Percentiles rank a stretch among this genome's conserved stretches.
phyloP scores from a whole-genome alignment of 2,888 invertebrate genomes.

The Tolmerus cingulatus region DNA sequence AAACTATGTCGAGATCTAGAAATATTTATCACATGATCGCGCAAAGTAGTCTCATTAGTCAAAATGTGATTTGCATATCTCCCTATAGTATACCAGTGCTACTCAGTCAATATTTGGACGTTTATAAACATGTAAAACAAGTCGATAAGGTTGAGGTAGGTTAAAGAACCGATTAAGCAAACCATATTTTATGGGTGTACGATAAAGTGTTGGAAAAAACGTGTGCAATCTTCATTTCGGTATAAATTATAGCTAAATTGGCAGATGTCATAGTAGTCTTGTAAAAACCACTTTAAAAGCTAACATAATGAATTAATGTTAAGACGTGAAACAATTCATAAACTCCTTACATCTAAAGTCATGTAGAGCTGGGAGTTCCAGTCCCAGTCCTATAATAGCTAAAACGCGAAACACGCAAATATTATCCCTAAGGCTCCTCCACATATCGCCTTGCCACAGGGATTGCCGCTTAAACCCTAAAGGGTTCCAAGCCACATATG shows the following conservation, averaged over 20 bases:
- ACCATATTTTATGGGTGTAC: background rate
- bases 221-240: background rate
- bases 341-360: background rate
- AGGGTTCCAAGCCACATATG: background rate
- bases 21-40: background rate
- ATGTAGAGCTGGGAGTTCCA: background rate
- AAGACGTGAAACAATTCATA: background rate
- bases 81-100: background rate
- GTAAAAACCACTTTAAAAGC: background rate
- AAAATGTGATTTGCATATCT: background rate
- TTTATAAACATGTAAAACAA: background rate
- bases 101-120: background rate
- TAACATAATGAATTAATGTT: background rate
- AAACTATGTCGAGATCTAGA: background rate
- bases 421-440: background rate
- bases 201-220: background rate
- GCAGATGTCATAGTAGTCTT: background rate
- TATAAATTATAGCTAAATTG: background rate
- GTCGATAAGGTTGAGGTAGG: background rate
- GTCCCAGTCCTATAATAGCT: background rate
- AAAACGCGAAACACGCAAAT: background rate
- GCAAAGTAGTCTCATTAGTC: background rate
- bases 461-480: background rate
- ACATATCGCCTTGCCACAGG: background rate
- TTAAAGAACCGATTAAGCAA: background rate